Evolutionary conservation across 2,888 invertebrate genomes (phyloP), one percentile per base, ranked within the genome.

Genomic region (Villa cingulata): DNA sequence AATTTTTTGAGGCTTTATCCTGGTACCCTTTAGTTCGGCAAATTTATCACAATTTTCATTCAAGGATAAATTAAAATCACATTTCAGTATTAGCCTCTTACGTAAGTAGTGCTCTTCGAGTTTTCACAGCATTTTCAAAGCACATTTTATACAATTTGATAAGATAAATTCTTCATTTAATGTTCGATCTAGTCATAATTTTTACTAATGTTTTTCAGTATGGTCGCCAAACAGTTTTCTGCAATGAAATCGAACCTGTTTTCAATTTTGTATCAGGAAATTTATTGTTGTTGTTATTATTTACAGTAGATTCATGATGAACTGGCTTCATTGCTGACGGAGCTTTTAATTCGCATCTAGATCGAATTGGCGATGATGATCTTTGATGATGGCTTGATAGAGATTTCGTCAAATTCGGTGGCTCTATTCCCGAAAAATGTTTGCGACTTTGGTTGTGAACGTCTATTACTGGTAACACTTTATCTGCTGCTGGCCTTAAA

Each of bases 221-320:
- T 48, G 83, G 83, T 59, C 83, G 70, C 83, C 83, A 83, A 32
- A 83, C 83, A 15, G 77, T 76, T 71, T 83, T 83, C 48, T 78
- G 75, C 41, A 74, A 70, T 27, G 74, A 67, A 62, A 76, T 73
- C 52, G 72, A 62, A 43, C 74, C 70, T 54, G 72, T 73, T 48
- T 72, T 71, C 45, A 80, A 69, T 68, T 79, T 81, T 4, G 78
- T 77, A 49, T 76, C 63, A 19, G 71, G 65, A 32, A 32, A 32
- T 32, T 32, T 32, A 32, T 32, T 32, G 4, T 12, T 15, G 7
- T 16, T 36, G 5, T 41, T 37, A 18, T 37, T 18, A 2, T n/a
- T 32, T 9, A 42, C 27, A 23, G 52, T 16, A 32, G 50, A 49
- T 18, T 51, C 50, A n/a, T 53, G 52, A 57, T 55, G 70, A 37